phyloP scores from a whole-genome alignment of 2,113 vertebrate species.

The Prochilodus magdalenae region DNA sequence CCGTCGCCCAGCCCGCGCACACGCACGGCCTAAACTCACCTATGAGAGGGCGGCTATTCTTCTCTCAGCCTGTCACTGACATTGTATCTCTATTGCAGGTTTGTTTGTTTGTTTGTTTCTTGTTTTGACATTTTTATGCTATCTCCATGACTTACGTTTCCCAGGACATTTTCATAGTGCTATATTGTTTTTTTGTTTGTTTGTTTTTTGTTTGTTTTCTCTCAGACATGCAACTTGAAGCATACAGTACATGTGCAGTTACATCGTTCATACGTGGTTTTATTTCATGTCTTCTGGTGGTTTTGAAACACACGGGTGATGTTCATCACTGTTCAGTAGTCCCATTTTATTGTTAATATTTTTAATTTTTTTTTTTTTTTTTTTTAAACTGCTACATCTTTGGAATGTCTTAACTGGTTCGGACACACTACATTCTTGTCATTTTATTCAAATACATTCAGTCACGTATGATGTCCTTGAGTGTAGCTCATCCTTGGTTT shows the following conservation, averaged over 20 bases:
- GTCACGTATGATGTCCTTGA: background rate
- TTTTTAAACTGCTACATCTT: constrained; percentile 23
- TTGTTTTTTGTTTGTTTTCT: constrained; percentile 52
- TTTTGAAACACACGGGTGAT: constrained; percentile 32
- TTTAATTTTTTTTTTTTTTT: background rate
- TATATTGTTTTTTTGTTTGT: constrained; percentile 51
- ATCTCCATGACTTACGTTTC: constrained; percentile 45
- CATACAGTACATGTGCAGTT: constrained; percentile 58
- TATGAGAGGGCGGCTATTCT: constrained; percentile 32
- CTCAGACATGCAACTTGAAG: constrained; percentile 60
- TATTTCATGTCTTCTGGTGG: constrained; percentile 23
- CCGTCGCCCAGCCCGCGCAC: constrained; percentile 26
- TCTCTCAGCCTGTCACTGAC: constrained; percentile 50
- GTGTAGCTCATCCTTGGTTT: constrained; percentile 22
- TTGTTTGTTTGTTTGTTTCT: constrained; percentile 45
- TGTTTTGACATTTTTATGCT: constrained; percentile 49
- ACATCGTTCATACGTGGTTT: constrained; percentile 56
- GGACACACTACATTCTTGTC: constrained; percentile 47
- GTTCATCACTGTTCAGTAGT: constrained; percentile 19
- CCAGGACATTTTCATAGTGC: constrained; percentile 63
- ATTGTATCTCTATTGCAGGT: constrained; percentile 47
- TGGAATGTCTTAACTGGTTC: constrained; percentile 32
- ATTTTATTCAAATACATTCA: constrained; percentile 30
- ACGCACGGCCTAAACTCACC: constrained; percentile 41
- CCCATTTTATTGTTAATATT: background rate